Conservation (phyloP, 2,888 invertebrate species). For the Parnassius mnemosyne region DNA sequence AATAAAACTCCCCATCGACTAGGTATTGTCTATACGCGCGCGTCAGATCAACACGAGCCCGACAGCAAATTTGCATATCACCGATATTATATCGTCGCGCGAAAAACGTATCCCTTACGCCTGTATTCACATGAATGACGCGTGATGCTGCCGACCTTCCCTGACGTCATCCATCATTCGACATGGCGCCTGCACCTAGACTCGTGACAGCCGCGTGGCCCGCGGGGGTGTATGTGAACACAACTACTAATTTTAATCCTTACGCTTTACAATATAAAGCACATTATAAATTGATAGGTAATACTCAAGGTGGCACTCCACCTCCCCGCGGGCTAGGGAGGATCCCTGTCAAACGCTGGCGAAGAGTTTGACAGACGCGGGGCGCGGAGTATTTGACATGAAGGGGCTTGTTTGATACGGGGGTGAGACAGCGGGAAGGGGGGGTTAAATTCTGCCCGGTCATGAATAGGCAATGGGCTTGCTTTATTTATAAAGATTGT, state of each 20-base stretch:
- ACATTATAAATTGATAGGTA: conserved; percentile 30
- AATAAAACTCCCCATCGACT: conserved; percentile 29
- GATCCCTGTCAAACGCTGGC: conserved; percentile 80
- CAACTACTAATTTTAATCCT: conserved; percentile 37
- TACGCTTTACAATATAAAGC: conserved; percentile 34
- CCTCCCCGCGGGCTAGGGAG: conserved; percentile 74
- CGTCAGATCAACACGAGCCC: conserved; percentile 56
- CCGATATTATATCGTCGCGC: conserved; percentile 80
- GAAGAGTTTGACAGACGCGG: conserved; percentile 81
- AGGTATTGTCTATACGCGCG: conserved; percentile 35
- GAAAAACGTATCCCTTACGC: conserved; percentile 81
- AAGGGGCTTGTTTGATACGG: conserved; percentile 81
- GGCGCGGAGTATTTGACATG: conserved; percentile 80
- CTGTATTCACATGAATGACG: conserved; percentile 81
- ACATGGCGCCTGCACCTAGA: conserved; percentile 79
- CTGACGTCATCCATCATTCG: conserved; percentile 81
- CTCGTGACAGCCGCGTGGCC: conserved; percentile 68
- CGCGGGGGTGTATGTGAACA: conserved; percentile 40
- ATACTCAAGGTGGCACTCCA: conserved; percentile 65
- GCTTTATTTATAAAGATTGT: conserved; percentile 80
- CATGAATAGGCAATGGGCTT: conserved; percentile 81
- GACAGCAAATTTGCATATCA: conserved; percentile 77
- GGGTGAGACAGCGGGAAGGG: conserved; percentile 64
- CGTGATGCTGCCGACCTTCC: conserved; percentile 79
- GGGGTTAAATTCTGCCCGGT: conserved; percentile 75